phyloP scores from a whole-genome alignment of 2,113 vertebrate species.

The Cochlearius cochlearius region DNA sequence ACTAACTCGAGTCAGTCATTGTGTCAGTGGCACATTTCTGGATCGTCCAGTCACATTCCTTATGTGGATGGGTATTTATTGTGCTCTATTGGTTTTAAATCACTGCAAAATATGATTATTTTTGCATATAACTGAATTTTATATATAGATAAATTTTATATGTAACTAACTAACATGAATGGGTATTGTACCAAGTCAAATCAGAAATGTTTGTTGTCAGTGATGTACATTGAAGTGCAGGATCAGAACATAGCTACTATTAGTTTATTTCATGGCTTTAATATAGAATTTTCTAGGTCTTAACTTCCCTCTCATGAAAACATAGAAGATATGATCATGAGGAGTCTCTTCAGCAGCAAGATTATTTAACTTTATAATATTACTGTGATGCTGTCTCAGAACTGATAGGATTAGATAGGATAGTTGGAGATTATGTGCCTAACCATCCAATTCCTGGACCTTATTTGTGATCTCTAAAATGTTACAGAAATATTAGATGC shows the following conservation, averaged over 20 bases:
- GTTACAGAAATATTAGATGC: background rate
- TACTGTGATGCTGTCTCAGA: background rate
- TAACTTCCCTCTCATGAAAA: background rate
- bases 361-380: background rate
- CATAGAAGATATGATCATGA: background rate
- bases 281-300: background rate
- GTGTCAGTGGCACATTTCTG: background rate
- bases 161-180: background rate
- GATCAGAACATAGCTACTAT: background rate
- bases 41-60: background rate
- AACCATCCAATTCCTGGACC: background rate
- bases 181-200: background rate
- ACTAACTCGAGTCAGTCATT: background rate
- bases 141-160: background rate
- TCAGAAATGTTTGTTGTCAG: background rate
- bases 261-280: background rate
- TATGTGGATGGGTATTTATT: background rate
- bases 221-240: background rate
- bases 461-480: background rate
- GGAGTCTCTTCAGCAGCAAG: background rate
- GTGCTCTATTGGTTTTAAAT: background rate
- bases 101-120: background rate
- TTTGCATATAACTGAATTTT: background rate
- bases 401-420: background rate
- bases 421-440: background rate